Evolutionary conservation across 2,113 vertebrate genomes (phyloP).

Genomic region (Proteles cristata): DNA sequence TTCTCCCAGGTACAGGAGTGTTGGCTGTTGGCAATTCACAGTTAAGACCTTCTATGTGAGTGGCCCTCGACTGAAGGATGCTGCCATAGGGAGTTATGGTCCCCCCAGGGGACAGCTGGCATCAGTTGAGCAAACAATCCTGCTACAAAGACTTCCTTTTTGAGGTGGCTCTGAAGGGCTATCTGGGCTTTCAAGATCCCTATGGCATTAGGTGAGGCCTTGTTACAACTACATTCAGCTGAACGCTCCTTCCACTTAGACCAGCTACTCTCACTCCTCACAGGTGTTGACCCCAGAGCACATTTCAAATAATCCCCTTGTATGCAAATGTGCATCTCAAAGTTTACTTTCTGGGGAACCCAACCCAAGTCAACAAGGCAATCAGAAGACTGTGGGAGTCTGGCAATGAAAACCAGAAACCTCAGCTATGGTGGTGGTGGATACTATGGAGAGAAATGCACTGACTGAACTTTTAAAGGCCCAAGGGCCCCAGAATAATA

Average conservation of each 20-base stretch:
- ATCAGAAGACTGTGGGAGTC: neutral
- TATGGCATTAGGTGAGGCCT: neutral
- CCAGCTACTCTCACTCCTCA: neutral
- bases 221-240: neutral
- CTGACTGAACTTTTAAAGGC: neutral
- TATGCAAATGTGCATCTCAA: neutral
- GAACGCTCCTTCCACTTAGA: neutral
- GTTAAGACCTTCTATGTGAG: neutral
- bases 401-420: neutral
- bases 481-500: neutral
- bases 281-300: neutral
- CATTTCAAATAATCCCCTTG: neutral
- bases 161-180: neutral
- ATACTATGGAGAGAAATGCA: neutral
- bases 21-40: neutral
- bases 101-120: neutral
- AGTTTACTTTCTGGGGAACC: neutral
- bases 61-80: neutral
- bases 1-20: neutral
- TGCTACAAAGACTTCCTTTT: neutral
- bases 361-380: neutral
- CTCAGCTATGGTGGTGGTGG: neutral
- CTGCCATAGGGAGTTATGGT: neutral
- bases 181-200: neutral
- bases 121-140: neutral